A percentile compares a stretch with the other conserved stretches of the same genome.
Conservation (phyloP, 2,113 vertebrate genomes). For the Aplodontia rufa region DNA sequence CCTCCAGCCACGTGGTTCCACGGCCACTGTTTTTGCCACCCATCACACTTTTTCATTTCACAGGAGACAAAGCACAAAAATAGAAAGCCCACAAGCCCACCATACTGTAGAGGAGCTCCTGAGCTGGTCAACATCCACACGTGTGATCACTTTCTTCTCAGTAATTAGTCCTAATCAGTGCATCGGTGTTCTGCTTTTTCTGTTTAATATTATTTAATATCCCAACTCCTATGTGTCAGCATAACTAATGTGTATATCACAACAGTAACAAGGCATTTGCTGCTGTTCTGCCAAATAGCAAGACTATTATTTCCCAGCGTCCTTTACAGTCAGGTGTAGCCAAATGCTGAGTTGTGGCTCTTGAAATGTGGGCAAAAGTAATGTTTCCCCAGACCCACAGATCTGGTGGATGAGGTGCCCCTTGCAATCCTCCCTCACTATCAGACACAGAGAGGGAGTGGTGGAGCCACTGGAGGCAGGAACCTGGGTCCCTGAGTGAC, state of each 20-base stretch:
- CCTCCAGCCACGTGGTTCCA: background rate
- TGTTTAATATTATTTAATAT: background rate
- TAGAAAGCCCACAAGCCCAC: background rate
- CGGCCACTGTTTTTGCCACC: too few relatives aligned
- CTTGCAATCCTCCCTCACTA: background rate
- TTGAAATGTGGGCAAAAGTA: background rate
- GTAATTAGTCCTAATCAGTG: background rate
- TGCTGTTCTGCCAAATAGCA: too few relatives aligned
- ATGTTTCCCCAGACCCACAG: too few relatives aligned
- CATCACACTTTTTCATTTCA: background rate
- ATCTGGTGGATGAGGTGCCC: background rate
- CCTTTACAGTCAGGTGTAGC: background rate
- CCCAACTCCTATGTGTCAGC: background rate
- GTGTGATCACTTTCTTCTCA: background rate
- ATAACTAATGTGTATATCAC: background rate
- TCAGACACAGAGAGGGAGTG: background rate
- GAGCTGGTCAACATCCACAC: background rate
- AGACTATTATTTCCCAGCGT: constrained; percentile 42
- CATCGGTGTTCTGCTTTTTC: constrained; percentile 19
- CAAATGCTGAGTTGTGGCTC: background rate
- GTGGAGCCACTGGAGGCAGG: background rate
- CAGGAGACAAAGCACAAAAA: background rate
- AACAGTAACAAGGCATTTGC: too few relatives aligned
- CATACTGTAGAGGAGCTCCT: background rate
- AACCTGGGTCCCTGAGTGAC: background rate